Base-by-base conservation (phyloP, 2,888 invertebrate species). In the Idaea dimidiata region DNA sequence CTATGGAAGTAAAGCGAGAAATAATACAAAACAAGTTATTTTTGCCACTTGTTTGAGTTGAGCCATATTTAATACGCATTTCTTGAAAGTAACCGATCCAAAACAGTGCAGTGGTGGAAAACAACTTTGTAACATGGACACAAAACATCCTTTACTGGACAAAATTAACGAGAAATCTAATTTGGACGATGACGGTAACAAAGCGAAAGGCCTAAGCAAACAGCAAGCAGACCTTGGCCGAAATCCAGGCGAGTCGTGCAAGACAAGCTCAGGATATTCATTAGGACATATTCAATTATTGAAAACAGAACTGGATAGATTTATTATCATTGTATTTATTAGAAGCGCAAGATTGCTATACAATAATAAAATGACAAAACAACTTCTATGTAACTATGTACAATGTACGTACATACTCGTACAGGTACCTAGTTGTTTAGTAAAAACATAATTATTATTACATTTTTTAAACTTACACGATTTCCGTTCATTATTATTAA, bases 201-300 rank as follows among this genome's bases (percentile, higher is more conserved):
- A 86, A 87, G 87, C 80, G 88, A 89, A 88, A 85, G 88, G 88
- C 78, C 72, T 71, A 68, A 74, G 70, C 76, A 68, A 76, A 79
- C 72, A 65, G 64, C 69, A 73, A 73, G 68, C 57, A 79, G 79
- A 78, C 90, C 89, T 89, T 89, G 90, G 86, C 88, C 89, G 81
- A 81, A 68, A 87, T 88, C 82, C 84, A 87, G 82, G 70, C 78
- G 68, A 82, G 75, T 78, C 76, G 76, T 76, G 74, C 66, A 74
- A 24, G 72, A 71, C 73, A 63, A 67, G 77, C 71, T 66, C 65
- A 63, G 65, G 66, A 66, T 64, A 63, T 63, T 66, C 56, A 68
- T 69, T 58, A 66, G 66, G 62, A 61, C 63, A 62, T 59, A 55
- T 31, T 58, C 61, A 17, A 57, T 59, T 43, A 17, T 54, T 54